Percentiles rank a stretch among this genome's conserved stretches.
These are phyloP conservation scores for Ceratosolen fusciceps DNA, from an alignment of 1,140 invertebrate species.

Conservation along the genomic window DNA sequence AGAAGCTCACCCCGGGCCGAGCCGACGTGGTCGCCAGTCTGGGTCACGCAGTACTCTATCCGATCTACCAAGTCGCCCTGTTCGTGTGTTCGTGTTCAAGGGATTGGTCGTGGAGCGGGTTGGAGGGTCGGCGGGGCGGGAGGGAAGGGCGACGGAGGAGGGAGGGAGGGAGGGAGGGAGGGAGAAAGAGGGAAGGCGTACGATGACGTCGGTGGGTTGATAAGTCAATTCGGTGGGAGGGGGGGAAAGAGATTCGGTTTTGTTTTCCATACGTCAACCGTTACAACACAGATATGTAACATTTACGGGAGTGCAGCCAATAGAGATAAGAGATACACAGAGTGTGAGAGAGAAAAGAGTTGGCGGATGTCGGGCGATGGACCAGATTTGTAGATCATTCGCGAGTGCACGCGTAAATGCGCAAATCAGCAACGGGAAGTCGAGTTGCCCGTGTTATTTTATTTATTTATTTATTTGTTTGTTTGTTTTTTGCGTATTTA, in stretches of 20 bases:
- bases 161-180: no score
- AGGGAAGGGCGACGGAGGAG: no score
- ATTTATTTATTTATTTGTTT: no score
- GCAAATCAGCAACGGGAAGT: not conserved
- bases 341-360: not conserved
- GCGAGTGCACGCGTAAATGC: slow-evolving; percentile 16
- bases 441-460: not conserved
- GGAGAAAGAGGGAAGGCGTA: no score
- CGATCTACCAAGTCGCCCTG: slow-evolving; percentile 93
- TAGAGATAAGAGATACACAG: not conserved
- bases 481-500: slow-evolving; percentile 36
- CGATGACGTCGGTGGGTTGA: no score
- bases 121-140: slow-evolving; percentile 1
- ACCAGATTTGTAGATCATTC: slow-evolving; percentile 19
- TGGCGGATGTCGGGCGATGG: not conserved
- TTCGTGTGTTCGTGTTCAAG: slow-evolving; percentile 54
- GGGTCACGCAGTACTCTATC: slow-evolving; percentile 91
- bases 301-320: not conserved
- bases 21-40: slow-evolving; percentile 85
- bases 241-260: not conserved
- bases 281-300: slow-evolving; percentile 35
- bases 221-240: not conserved
- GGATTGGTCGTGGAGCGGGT: slow-evolving; percentile 12
- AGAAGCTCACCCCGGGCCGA: slow-evolving; percentile 83
- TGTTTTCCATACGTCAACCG: not conserved